Base-by-base conservation (phyloP, 2,797 vertebrate genomes). In the Dicrostonyx torquatus region DNA sequence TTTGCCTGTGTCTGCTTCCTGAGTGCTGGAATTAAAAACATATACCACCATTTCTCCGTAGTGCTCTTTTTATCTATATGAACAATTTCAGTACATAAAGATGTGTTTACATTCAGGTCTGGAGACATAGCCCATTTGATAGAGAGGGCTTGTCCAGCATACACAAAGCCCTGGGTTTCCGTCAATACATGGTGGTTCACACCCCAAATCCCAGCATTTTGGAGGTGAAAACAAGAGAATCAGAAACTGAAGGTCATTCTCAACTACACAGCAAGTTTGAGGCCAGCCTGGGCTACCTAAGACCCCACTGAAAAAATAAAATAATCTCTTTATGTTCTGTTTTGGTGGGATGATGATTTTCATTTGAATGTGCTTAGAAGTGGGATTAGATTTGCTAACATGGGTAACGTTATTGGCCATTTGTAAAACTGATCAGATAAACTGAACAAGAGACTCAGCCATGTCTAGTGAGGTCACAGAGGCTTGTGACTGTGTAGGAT, bases 291-390 rank as follows among this genome's bases (percentile, higher is more conserved):
- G 55, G 40, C 20, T 75, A 76, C 13, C 17, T 62, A 43, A 87
- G 29, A 87, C 53, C 70, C 17, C 3, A 26, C 17, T 45, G 18
- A 26, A 14, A 45, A 73, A 85, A 24, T 48, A 75, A n/a, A 55
- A 55, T 18, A 20, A 64, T 7, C 10, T 45, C 1, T 80, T 88
- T 83, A 22, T n/a, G 50, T 79, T 82, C 29, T 84, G 5, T 53
- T 40, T 94, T 43, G 29, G 24, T 89, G 26, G 20, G 43, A 17
- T 92, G 20, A 73, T 80, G 66, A 84, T 85, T 93, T 93, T 93
- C 45, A 87, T 37, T n/a, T 83, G 48, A 26, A 26, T 93, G 1
- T 73, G 48, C 73, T 87, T 60, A 31, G 26, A 89, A 83, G 58
- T 58, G 4, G 31, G 75, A 40, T 40, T 58, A 60, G n/a, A 60